A percentile compares a stretch with the other conserved stretches of the same genome.
Conservation (phyloP, 2,888 invertebrate genomes). For the Polyommatus icarus region DNA sequence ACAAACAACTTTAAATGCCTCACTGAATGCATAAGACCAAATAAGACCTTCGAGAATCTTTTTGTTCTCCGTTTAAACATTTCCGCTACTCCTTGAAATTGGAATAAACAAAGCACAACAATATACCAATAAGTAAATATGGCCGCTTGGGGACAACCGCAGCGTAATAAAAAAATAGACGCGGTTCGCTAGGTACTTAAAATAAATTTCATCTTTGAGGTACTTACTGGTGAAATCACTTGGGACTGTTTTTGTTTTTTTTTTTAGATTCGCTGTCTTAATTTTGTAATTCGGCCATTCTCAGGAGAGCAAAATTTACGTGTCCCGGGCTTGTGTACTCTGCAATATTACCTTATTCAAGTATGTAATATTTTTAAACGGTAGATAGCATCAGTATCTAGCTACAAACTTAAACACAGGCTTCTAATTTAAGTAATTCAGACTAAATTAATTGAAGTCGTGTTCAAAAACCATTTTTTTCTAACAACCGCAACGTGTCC, state of each 20-base stretch:
- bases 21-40: not conserved
- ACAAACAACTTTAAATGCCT: not conserved
- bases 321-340: too few relatives aligned
- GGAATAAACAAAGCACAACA: conserved; percentile 15
- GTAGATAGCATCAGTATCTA: too few relatives aligned
- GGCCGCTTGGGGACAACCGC: conserved; percentile 18
- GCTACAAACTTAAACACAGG: too few relatives aligned
- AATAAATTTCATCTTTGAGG: conserved; percentile 13
- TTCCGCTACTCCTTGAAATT: conserved; percentile 9
- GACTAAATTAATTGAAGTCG: too few relatives aligned
- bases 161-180: conserved; percentile 16
- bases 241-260: not conserved
- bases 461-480: too few relatives aligned
- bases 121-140: conserved; percentile 22
- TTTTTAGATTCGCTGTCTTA: not conserved
- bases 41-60: not conserved
- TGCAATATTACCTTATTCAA: too few relatives aligned
- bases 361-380: too few relatives aligned
- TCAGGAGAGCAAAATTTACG: too few relatives aligned
- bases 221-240: not conserved
- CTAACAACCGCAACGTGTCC: too few relatives aligned
- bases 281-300: not conserved
- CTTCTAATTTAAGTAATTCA: too few relatives aligned
- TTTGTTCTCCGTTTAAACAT: conserved; percentile 3
- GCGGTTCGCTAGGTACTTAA: not conserved